phyloP scores from a whole-genome alignment of 2,888 invertebrate species.

The Beris chalybata region DNA sequence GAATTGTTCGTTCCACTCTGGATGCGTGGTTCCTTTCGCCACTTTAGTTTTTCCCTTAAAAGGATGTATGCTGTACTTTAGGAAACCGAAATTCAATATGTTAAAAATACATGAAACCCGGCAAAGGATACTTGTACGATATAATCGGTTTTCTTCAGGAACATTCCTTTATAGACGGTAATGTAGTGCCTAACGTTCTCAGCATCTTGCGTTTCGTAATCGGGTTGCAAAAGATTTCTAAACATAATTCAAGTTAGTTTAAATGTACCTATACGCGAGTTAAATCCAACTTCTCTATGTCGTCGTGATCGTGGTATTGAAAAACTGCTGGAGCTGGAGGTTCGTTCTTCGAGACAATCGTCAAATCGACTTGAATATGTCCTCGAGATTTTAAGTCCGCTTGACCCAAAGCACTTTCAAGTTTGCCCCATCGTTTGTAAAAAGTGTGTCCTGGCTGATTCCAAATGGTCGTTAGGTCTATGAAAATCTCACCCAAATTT shows the following conservation, averaged over 20 bases:
- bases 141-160: conserved; percentile 52
- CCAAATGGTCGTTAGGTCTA: conserved; percentile 74
- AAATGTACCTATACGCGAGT: conserved; percentile 24
- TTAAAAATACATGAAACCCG: conserved; percentile 45
- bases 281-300: conserved; percentile 62
- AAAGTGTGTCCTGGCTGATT: conserved; percentile 77
- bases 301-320: conserved; percentile 64
- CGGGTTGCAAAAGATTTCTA: conserved; percentile 71
- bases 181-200: conserved; percentile 62
- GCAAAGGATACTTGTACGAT: conserved; percentile 50
- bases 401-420: conserved; percentile 66
- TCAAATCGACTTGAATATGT: conserved; percentile 79
- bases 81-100: neutral
- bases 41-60: conserved; percentile 67
- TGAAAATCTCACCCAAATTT: conserved; percentile 62
- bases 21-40: conserved; percentile 63
- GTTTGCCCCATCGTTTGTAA: conserved; percentile 83
- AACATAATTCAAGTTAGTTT: conserved; percentile 38
- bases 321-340: conserved; percentile 52
- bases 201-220: conserved; percentile 54
- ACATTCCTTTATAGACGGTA: conserved; percentile 60
- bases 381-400: conserved; percentile 65
- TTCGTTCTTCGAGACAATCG: conserved; percentile 72
- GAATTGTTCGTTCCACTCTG: conserved; percentile 76
- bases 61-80: conserved; percentile 26